These are phyloP conservation scores for Dasysyrphus tricinctus DNA, from an alignment of 2,888 invertebrate genomes.

Conservation along the genomic window DNA sequence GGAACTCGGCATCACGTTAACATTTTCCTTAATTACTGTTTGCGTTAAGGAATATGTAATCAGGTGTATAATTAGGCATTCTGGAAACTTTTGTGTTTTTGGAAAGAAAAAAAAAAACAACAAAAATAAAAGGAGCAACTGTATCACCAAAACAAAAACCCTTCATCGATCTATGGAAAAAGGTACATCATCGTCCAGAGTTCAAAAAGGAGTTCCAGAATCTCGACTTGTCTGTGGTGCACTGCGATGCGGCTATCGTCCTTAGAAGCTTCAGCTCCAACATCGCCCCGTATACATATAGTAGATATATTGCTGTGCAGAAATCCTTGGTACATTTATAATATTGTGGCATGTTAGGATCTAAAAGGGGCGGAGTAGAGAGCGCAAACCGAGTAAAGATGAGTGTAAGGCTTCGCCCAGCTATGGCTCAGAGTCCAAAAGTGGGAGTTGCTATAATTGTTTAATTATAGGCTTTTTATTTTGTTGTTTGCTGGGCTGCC, in stretches of 20 bases:
- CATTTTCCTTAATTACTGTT: slow-evolving; percentile 78
- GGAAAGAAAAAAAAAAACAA: slow-evolving; percentile 27
- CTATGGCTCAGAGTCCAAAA: slow-evolving; percentile 81
- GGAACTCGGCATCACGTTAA: slow-evolving; percentile 73
- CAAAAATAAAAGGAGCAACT: slow-evolving; percentile 23
- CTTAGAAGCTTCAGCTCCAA: slow-evolving; percentile 65
- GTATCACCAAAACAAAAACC: slow-evolving; percentile 61
- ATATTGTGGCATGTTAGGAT: slow-evolving; percentile 77
- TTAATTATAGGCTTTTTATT: slow-evolving; percentile 84
- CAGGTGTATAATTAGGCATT: slow-evolving; percentile 76
- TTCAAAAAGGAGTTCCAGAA: slow-evolving; percentile 1
- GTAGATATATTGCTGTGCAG: slow-evolving; percentile 67
- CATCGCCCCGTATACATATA: slow-evolving; percentile 15
- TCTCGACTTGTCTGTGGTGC: slow-evolving; percentile 18
- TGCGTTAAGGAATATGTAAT: slow-evolving; percentile 78
- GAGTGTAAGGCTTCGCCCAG: slow-evolving; percentile 80
- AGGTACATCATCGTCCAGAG: neutral
- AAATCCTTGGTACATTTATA: slow-evolving; percentile 78
- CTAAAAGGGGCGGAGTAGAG: slow-evolving; percentile 84
- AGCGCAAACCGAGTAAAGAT: slow-evolving; percentile 79
- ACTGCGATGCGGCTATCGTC: slow-evolving; percentile 42
- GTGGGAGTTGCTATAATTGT: slow-evolving; percentile 84
- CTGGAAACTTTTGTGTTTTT: slow-evolving; percentile 65
- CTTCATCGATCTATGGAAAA: slow-evolving; percentile 28
- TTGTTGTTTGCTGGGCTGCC: slow-evolving; percentile 61